Base-by-base conservation (phyloP, 2,797 vertebrate species). In the Etheostoma perlongum region DNA sequence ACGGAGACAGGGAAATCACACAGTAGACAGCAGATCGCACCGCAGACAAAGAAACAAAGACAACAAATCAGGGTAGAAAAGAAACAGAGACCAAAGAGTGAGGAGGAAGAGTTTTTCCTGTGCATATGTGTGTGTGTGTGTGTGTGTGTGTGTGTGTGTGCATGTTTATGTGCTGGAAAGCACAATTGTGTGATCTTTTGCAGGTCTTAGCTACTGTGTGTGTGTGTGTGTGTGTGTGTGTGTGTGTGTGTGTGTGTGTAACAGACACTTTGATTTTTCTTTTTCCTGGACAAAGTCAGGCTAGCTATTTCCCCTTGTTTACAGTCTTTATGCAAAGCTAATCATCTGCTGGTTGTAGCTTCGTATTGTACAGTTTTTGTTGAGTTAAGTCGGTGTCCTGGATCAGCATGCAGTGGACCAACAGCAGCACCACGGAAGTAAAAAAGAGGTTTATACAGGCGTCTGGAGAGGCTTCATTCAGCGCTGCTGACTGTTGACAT, bases 351-450 rank as follows among this genome's bases (percentile, higher is more conserved):
- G 9, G 36, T 18, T 52, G 30, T 16, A 25, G n/a, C 49, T 63
- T 15, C 7, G 25, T 44, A 70, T 52, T 36, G 9, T 36, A 36
- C 36, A 36, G 9, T 36, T 63, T n/a, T 21, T 63, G 2, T 49
- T 0, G 21, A 18, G 12, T 59, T 59, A 23, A 46, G 27, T 58
- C 36, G 72, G 0, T 47, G 59, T 36, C 36, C 36, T 77, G 84
- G 72, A 76, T 91, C 86, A 85, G 85, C 65, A 77, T 82, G 78
- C 76, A 79, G 74, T 40, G 49, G 78, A 92, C 91, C 78, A 79
- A 83, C 87, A 85, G 81, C 52, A 83, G 66, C 79, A 66, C 55
- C 66, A 62, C 48, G 18, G 52, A 78, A 68, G 76, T 33, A 74
- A 60, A 53, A 74, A 71, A 61, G 6, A 47, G 70, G 64, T 69